phyloP scores from a whole-genome alignment of 2,797 vertebrate species.

The Adrianichthys oophorus region DNA sequence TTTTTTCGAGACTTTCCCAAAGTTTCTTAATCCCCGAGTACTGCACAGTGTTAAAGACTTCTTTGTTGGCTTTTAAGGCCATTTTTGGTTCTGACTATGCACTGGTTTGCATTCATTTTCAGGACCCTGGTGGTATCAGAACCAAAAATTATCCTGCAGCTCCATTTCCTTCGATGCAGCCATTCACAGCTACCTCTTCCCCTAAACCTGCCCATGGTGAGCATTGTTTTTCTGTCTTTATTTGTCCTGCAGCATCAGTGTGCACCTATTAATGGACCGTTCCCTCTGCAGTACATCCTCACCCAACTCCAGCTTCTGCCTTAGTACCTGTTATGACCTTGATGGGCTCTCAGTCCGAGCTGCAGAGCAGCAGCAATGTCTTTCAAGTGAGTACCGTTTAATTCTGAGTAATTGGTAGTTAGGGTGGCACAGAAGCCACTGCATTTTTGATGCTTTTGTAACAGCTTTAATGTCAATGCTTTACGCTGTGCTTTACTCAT shows the following conservation, averaged over 20 bases:
- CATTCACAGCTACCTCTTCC: slow-evolving; percentile 51
- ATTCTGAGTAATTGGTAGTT: not conserved
- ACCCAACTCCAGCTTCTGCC: slow-evolving; percentile 75
- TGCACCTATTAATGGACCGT: not conserved
- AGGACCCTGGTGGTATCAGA: slow-evolving; percentile 81
- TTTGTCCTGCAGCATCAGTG: not conserved
- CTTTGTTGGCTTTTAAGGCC: not conserved
- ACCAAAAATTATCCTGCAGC: slow-evolving; percentile 63
- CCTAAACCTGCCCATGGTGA: slow-evolving; percentile 58
- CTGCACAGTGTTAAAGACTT: not conserved
- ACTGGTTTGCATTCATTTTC: not conserved
- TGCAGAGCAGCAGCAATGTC: slow-evolving; percentile 77
- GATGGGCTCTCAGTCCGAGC: slow-evolving; percentile 72
- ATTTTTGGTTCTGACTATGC: not conserved
- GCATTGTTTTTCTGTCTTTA: not conserved
- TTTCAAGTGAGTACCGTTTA: slow-evolving; percentile 82
- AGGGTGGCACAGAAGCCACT: not conserved
- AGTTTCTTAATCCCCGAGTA: not conserved
- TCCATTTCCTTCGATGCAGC: slow-evolving; percentile 62
- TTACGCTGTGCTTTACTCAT: slow-evolving; percentile 76
- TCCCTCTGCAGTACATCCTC: slow-evolving; percentile 68
- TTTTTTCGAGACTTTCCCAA: too few relatives aligned
- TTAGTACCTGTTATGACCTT: slow-evolving; percentile 79
- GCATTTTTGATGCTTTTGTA: not conserved
- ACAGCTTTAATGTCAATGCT: not conserved